Base-by-base conservation (phyloP, 2,113 vertebrate genomes). In the Atherinomorus stipes region DNA sequence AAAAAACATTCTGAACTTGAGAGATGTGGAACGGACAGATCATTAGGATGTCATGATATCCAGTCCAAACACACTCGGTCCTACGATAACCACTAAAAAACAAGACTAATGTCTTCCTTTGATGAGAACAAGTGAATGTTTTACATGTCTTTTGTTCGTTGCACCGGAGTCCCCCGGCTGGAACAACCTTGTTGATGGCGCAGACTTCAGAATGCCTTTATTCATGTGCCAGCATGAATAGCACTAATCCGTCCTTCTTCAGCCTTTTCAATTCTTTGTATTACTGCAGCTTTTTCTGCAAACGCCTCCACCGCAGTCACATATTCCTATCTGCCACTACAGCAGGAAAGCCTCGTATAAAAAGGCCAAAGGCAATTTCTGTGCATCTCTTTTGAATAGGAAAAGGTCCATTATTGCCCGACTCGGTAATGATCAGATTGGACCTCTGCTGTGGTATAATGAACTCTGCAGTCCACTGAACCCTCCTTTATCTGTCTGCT, bases 361-460 rank as follows among this genome's bases (percentile, higher is more conserved):
- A 83, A 80, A 83, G 51, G 31, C 71, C 67, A 66, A 58, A 49
- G 65, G 69, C 81, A 79, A 84, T 78, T 85, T 80, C 38, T 68
- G 49, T 34, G 60, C 64, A 61, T 80, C 53, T 58, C 60, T 65
- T 78, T 85, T 84, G 74, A 85, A 83, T 80, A 23, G 47, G 72
- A 49, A 80, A 34, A 76, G 49, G 26, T 70, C 59, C 51, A 71
- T 86, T 78, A 82, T 61, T 67, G 28, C 47, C 62, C 26, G 42
- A 53, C 45, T 86, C 69, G 58, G 60, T 74, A 61, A 74, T 68
- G 78, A 78, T 75, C 61, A 71, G 51, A 82, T 51, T 60, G 45
- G 71, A 81, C 64, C 15, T 71, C 47, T 80, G 75, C 40, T 65
- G 75, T 44, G 51, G 66, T 34, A 25, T 69, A 64, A 80, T 69